Evolutionary conservation across 30 jellyfish, hydroid and myxozoan genomes (phyloP).

Genomic region (Mastigias papua): DNA sequence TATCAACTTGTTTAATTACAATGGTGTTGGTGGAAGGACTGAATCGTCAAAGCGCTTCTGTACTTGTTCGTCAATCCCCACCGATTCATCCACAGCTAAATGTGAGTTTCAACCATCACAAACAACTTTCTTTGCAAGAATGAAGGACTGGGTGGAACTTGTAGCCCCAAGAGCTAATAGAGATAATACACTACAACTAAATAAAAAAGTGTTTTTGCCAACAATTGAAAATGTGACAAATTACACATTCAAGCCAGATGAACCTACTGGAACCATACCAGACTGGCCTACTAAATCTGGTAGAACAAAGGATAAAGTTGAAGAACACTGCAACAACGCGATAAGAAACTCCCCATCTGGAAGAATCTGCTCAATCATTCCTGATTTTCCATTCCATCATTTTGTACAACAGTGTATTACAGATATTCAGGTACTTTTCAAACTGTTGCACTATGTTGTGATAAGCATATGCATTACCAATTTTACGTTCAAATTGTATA

Average conservation of each 20-base stretch:
- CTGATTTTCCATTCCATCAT: constrained; percentile 1
- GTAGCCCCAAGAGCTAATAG: constrained; percentile 9
- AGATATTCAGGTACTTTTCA: constrained; percentile 35
- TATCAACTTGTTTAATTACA: neutral
- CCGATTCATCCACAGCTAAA: neutral
- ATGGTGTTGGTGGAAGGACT: neutral
- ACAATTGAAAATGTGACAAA: constrained; percentile 6
- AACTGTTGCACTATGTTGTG: neutral
- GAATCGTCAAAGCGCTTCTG: constrained; percentile 13
- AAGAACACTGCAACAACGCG: constrained; percentile 6
- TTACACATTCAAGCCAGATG: constrained; percentile 25
- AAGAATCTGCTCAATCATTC: constrained; percentile 32
- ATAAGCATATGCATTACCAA: neutral
- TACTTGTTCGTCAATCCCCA: constrained; percentile 8
- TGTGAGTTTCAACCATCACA: constrained; percentile 18
- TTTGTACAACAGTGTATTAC: constrained; percentile 27
- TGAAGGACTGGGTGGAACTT: constrained; percentile 12
- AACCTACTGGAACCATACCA: neutral
- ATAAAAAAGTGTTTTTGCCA: constrained; percentile 13
- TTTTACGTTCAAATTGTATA: neutral
- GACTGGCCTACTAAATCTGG: constrained; percentile 50
- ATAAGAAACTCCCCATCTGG: constrained; percentile 41
- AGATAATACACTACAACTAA: constrained; percentile 2
- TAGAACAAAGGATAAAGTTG: constrained; percentile 16
- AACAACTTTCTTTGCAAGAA: neutral